Evolutionary conservation across 2,888 invertebrate species (phyloP).

Genomic region (Dryobotodes eremita): DNA sequence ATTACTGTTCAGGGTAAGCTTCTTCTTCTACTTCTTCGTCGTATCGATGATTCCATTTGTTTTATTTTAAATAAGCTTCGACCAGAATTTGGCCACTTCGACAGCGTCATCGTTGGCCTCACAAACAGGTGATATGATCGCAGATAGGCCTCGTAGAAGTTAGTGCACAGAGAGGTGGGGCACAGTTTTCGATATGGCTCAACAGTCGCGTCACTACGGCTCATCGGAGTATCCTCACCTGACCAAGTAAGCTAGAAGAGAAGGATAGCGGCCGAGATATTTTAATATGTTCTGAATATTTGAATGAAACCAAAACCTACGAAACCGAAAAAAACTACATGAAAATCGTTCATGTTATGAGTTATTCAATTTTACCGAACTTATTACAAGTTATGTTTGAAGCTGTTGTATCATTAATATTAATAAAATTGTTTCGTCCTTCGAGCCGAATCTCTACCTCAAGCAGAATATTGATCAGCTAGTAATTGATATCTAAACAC

Average conservation of each 20-base stretch:
- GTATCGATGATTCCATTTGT: not conserved
- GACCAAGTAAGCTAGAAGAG: not conserved
- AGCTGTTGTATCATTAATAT: not conserved
- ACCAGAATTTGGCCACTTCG: not conserved
- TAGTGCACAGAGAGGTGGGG: not conserved
- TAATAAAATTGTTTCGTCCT: not conserved
- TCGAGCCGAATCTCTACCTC: not conserved
- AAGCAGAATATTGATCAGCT: constrained; percentile 3
- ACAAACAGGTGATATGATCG: too few species aligned
- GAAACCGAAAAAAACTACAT: not conserved
- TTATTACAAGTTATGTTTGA: too few species aligned
- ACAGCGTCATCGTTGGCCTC: not conserved
- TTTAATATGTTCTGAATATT: not conserved
- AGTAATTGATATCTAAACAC: constrained; percentile 1
- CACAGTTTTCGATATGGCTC: not conserved
- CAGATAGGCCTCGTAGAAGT: too few species aligned
- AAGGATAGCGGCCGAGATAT: too few species aligned
- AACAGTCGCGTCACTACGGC: not conserved
- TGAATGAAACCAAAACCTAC: not conserved
- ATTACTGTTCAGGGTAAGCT: not conserved
- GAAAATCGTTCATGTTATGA: not conserved
- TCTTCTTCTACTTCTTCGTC: not conserved
- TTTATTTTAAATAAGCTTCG: not conserved
- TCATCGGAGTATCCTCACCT: not conserved
- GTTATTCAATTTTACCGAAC: not conserved